Base-by-base conservation (phyloP, 1,140 invertebrate genomes). In the Heliconius nattereri region DNA sequence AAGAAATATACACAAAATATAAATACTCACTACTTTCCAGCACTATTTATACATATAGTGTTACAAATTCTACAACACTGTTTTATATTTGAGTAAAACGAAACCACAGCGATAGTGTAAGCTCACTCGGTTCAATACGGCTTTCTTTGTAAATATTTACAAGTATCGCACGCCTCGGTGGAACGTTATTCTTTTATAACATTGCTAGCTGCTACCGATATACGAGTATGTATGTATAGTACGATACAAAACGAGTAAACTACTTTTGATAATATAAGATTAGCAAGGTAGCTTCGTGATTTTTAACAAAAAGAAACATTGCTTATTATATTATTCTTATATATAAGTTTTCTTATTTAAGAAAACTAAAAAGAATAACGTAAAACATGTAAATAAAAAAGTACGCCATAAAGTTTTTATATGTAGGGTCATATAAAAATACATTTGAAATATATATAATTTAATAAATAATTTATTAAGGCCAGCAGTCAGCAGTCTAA, bases 61-160 rank as follows among this genome's bases (percentile, higher is more conserved):
- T 23, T 8, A n/a, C 57, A 13, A 66, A 26, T 66, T 66, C 11
- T 26, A 26, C 8, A 66, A 13, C 23, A 9, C 57, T 66, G 23
- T 66, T 57, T 66, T 66, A 66, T 66, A 66, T 66, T 66, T 66
- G 29, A 66, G 60, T 66, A 66, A 66, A 66, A 66, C 23, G 60
- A 66, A 29, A 66, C 60, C n/a, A 23, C 54, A 20, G n/a, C 54
- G 54, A 57, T 57, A 66, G 60, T 66, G 60, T 66, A 66, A 66
- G 60, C 60, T 66, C 23, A 26, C 60, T 26, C 8, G 60, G 60
- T 66, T 66, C 60, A 66, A 66, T 66, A 66, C 60, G 73, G 54
- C 49, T 57, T 11, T 75, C 29, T 75, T 57, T 35, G 32, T 54
- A 75, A 75, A 75, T 75, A 75, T 75, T 75, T 75, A 75, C 52